Evolutionary conservation across 2,888 invertebrate species (phyloP).

Genomic region (Cyclophora albipunctata): DNA sequence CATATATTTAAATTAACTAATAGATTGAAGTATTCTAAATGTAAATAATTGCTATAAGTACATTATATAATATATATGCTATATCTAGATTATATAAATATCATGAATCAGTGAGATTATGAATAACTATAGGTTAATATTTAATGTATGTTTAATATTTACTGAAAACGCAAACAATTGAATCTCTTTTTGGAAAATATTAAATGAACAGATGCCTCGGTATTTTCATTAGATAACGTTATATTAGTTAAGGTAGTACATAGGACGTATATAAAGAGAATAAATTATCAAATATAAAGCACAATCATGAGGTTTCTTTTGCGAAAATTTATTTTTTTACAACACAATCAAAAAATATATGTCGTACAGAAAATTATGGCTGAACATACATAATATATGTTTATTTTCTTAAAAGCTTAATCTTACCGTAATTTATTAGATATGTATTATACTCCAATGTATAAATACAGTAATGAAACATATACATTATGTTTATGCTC

Average conservation of each 20-base stretch:
- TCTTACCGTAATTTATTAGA: too few species aligned
- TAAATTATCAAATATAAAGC: conserved; percentile 30
- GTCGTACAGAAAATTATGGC: too few species aligned
- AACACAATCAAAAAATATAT: too few species aligned
- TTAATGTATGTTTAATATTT: conserved; percentile 22
- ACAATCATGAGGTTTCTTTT: conserved; percentile 39
- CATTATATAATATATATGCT: conserved; percentile 28
- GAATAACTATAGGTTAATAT: conserved; percentile 57
- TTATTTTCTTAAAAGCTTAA: too few species aligned
- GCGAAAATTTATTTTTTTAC: background rate
- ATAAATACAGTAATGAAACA: too few species aligned
- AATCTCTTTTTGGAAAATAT: conserved; percentile 55
- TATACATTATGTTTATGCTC: too few species aligned
- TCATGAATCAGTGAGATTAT: conserved; percentile 71
- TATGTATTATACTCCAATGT: too few species aligned
- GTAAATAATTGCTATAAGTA: conserved; percentile 64
- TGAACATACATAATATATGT: too few species aligned
- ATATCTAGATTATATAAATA: conserved; percentile 19
- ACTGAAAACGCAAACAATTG: conserved; percentile 15
- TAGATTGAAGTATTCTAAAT: conserved; percentile 37
- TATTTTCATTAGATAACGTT: conserved; percentile 39
- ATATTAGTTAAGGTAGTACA: conserved; percentile 43
- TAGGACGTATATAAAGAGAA: conserved; percentile 38
- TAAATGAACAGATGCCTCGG: conserved; percentile 43
- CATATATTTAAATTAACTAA: conserved; percentile 15